Conservation (phyloP, 2,888 invertebrate species). For the Dusona sp. region DNA sequence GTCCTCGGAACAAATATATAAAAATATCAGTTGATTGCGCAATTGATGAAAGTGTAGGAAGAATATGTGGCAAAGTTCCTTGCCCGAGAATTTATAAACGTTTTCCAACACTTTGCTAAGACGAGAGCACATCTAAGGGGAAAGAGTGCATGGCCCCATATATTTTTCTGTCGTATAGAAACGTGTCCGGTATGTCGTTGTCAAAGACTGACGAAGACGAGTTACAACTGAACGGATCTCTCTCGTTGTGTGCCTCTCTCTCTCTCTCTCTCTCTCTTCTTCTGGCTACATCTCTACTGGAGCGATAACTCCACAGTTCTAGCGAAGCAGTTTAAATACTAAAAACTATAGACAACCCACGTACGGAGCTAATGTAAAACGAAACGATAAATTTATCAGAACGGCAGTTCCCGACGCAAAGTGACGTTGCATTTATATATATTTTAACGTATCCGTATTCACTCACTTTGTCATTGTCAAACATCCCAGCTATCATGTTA, state of each 20-base stretch:
- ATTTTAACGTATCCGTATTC: slow-evolving; percentile 1
- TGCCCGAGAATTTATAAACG: background rate
- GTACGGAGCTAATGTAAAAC: slow-evolving; percentile 40
- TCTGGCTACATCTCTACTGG: background rate
- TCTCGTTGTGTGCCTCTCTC: no score
- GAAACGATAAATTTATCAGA: slow-evolving; percentile 55
- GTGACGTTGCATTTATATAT: slow-evolving; percentile 4
- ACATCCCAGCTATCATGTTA: background rate
- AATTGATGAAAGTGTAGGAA: slow-evolving; percentile 4
- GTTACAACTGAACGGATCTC: slow-evolving; percentile 54
- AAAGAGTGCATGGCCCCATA: slow-evolving; percentile 48
- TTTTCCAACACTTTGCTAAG: slow-evolving; percentile 48
- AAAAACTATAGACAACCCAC: slow-evolving; percentile 41
- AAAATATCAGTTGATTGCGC: slow-evolving; percentile 25
- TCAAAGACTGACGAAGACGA: slow-evolving; percentile 65
- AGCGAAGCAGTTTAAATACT: slow-evolving; percentile 24
- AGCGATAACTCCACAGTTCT: slow-evolving; percentile 5
- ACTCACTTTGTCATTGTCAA: slow-evolving; percentile 40
- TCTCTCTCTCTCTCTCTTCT: background rate
- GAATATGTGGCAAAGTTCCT: background rate
- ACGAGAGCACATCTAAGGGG: slow-evolving; percentile 13
- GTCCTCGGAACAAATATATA: background rate
- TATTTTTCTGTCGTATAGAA: slow-evolving; percentile 62
- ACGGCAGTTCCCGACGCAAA: slow-evolving; percentile 15
- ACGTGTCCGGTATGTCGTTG: slow-evolving; percentile 54